Conservation (phyloP, 2,797 vertebrate species). For the Mus minutoides region DNA sequence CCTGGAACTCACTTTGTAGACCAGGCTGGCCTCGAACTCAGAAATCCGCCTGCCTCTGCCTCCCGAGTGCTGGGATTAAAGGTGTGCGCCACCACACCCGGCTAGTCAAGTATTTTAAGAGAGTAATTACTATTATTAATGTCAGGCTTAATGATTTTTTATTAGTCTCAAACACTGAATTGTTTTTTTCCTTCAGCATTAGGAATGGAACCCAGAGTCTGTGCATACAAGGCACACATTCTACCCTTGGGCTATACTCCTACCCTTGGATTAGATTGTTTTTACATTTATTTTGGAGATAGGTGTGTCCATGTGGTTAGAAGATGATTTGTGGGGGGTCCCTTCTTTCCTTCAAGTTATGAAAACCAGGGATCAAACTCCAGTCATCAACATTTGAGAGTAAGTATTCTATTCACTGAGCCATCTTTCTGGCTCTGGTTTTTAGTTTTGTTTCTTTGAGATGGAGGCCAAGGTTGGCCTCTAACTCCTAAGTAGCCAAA, state of each 20-base stretch:
- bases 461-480: not conserved
- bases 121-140: slow-evolving; percentile 27
- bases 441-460: not conserved
- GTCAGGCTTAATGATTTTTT: slow-evolving; percentile 13
- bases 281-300: not conserved
- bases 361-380: not conserved
- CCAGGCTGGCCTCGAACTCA: too few relatives aligned
- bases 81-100: too few relatives aligned
- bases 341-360: not conserved
- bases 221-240: not conserved
- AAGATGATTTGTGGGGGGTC: not conserved
- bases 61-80: too few relatives aligned
- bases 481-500: not conserved
- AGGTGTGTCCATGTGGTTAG: not conserved
- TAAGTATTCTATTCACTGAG: not conserved
- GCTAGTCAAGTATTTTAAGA: slow-evolving; percentile 29
- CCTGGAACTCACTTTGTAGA: too few relatives aligned
- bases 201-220: not conserved
- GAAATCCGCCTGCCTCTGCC: too few relatives aligned
- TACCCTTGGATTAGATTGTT: not conserved
- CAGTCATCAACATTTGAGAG: not conserved
- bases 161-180: slow-evolving; percentile 31
- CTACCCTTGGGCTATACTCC: not conserved
- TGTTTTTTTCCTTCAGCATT: not conserved
- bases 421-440: not conserved